These are phyloP conservation scores for Macquaria ambigua DNA, from an alignment of 2,113 vertebrate species.

Conservation along the genomic window DNA sequence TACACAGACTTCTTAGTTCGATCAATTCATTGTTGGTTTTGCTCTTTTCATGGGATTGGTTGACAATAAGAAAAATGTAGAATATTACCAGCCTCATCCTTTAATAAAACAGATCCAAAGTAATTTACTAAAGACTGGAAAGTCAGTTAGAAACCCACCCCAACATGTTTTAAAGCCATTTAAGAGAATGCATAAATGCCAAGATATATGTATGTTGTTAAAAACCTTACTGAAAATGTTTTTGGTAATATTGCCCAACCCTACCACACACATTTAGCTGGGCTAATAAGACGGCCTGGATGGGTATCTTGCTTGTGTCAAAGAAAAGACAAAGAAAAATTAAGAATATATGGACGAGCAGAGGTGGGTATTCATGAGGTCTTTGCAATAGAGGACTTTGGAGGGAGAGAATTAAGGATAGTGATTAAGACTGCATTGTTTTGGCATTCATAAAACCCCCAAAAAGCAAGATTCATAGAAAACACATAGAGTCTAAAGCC, in stretches of 20 bases:
- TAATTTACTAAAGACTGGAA: background rate
- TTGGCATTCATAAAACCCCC: background rate
- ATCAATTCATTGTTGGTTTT: background rate
- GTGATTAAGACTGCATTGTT: background rate
- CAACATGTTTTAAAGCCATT: background rate
- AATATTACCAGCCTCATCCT: background rate
- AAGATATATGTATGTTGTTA: background rate
- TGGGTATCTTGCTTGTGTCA: background rate
- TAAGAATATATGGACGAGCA: too few species aligned
- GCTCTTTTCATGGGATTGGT: background rate
- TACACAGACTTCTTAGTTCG: background rate
- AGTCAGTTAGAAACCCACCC: background rate
- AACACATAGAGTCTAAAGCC: slow-evolving; percentile 22
- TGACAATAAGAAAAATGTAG: background rate
- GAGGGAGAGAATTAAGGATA: background rate
- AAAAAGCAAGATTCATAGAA: background rate
- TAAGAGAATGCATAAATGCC: background rate
- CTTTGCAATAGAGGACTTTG: background rate
- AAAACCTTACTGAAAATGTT: background rate
- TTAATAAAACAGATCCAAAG: background rate
- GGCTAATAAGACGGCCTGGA: background rate
- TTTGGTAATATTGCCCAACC: background rate
- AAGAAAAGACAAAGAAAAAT: background rate
- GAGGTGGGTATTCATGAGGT: background rate
- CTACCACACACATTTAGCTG: background rate